Evolutionary conservation across 2,113 vertebrate genomes (phyloP), one percentile per base, ranked within the genome.

Genomic region (Ranitomeya imitator): DNA sequence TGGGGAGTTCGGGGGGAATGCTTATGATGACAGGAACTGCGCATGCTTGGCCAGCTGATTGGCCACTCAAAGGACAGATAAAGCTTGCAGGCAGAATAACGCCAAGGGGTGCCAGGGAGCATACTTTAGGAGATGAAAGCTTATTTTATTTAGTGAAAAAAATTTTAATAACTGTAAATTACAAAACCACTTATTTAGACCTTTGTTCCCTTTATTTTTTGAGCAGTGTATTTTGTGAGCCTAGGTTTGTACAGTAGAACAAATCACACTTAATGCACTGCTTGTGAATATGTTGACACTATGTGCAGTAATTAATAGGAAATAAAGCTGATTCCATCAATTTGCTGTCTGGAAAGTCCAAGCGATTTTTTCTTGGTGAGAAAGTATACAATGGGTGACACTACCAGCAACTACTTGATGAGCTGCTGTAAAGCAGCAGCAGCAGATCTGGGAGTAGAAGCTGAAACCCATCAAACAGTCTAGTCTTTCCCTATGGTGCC

Each of bases 381-480:
- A 74, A 74, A 51, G 26, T 12, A 10, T 51, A 74, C 71, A 74
- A 51, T 74, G 45, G 71, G 37, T 74, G 71, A 74, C 71, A 74
- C 45, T 45, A 18, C 5, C 9, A 45, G 71, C 5, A 51, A 74
- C 71, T 74, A 74, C 71, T 74, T 18, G 67, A 71, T 71, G 71
- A 74, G 71, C 37, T 15, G 71, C 71, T 74, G 71, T 74, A 74
- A 74, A 74, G 31, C 31, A 74, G 55, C 54, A 55, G 71, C 71
- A 74, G 71, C 37, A 74, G 71, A 45, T 74, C 31, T 18, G 31
- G 37, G 19, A 45, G 6, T 45, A 45, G 71, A 74, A 71, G 71
- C 18, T 45, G 37, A 74, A 74, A 74, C 71, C 71, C 71, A 74
- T 74, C 51, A 74, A 74, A 74, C 71, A 45, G 71, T 37, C 71